phyloP scores from a whole-genome alignment of 2,113 vertebrate species.

The Gavialis gangeticus region DNA sequence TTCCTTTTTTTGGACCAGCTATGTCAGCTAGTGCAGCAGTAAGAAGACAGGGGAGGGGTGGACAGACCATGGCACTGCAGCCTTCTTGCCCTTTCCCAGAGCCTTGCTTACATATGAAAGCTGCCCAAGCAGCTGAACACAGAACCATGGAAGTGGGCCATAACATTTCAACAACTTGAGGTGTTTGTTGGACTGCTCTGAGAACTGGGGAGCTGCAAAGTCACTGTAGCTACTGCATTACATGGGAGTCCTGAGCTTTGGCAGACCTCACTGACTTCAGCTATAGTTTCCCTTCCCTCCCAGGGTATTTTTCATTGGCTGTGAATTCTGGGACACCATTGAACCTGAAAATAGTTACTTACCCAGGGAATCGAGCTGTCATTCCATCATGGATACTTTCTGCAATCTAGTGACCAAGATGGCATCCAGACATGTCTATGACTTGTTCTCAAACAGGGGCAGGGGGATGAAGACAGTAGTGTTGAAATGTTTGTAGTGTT shows the following conservation, averaged over 20 bases:
- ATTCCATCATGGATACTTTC: neutral
- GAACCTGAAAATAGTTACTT: neutral
- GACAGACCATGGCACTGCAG: accelerated
- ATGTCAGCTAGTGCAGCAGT: neutral
- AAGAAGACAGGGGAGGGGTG: neutral
- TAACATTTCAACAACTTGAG: neutral
- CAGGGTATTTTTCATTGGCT: neutral
- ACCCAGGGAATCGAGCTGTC: accelerated
- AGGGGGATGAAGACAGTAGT: accelerated
- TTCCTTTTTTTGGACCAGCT: neutral
- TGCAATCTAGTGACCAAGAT: neutral
- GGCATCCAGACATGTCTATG: neutral
- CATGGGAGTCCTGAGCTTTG: neutral
- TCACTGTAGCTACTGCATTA: neutral
- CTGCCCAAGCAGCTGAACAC: neutral
- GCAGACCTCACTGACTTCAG: accelerated
- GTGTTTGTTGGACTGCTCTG: neutral
- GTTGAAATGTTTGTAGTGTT: neutral
- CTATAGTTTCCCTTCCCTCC: neutral
- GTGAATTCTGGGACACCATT: accelerated
- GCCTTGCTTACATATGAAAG: neutral
- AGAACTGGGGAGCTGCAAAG: neutral
- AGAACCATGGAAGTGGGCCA: neutral
- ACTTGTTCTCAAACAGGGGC: accelerated
- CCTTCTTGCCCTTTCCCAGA: accelerated